Percentiles rank a stretch among this genome's conserved stretches.
Evolutionary conservation across 2,797 vertebrate species (phyloP).

Genomic region (Sebastes kiyomatsui): DNA sequence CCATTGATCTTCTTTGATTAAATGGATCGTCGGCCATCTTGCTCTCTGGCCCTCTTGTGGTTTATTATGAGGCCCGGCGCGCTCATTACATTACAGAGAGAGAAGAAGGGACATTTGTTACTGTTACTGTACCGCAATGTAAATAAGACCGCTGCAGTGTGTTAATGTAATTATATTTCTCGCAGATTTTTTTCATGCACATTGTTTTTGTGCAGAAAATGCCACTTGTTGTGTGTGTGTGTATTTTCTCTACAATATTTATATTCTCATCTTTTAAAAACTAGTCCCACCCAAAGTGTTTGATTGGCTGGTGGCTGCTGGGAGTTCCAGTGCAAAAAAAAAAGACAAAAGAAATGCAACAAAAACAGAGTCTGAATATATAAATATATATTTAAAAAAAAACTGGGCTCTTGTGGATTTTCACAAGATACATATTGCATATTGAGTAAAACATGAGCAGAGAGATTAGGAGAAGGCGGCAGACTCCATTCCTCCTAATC

Average conservation of each 20-base stretch:
- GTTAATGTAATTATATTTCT: constrained; percentile 29
- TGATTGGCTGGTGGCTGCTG: neutral
- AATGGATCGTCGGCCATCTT: constrained; percentile 68
- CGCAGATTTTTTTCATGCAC: neutral
- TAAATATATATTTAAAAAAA: neutral
- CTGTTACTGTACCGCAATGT: constrained; percentile 23
- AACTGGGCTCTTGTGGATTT: neutral
- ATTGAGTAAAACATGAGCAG: neutral
- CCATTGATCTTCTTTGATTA: constrained; percentile 74
- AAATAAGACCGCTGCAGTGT: constrained; percentile 41
- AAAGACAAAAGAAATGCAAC: neutral
- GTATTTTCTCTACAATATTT: neutral
- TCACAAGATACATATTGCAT: neutral
- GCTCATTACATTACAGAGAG: constrained; percentile 60
- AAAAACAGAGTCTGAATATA: neutral
- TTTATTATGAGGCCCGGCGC: constrained; percentile 46
- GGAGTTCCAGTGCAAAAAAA: neutral
- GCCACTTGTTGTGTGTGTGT: neutral
- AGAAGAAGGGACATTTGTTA: constrained; percentile 38
- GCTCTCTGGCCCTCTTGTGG: constrained; percentile 34
- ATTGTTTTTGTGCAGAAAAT: neutral
- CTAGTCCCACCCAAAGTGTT: neutral
- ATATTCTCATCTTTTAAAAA: neutral
- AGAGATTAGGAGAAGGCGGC: constrained; percentile 6
- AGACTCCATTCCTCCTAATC: constrained; percentile 19